phyloP scores from a whole-genome alignment of 2,888 invertebrate genomes.

The Chymomyza procnemis region DNA sequence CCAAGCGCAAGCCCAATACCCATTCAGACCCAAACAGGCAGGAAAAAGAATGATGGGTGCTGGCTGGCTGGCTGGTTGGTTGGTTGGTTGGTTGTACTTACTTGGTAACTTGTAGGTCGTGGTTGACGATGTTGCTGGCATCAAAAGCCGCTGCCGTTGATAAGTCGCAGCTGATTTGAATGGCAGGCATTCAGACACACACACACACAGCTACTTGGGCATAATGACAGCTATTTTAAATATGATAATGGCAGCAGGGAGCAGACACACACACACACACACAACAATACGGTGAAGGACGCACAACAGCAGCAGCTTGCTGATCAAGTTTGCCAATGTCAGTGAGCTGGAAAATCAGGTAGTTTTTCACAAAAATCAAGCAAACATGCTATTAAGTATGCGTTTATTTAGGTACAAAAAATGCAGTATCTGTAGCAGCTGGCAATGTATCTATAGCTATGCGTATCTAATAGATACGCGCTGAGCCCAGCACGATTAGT shows the following conservation, averaged over 20 bases:
- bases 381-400: conserved; percentile 13
- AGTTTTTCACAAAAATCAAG: conserved; percentile 57
- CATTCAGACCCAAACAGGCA: neutral
- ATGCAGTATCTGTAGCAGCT: neutral
- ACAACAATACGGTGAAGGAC: neutral
- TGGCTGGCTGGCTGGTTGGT: neutral
- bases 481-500: neutral
- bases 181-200: neutral
- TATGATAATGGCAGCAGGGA: conserved; percentile 39
- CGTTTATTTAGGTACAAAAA: neutral
- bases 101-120: neutral
- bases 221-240: conserved; percentile 50
- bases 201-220: neutral
- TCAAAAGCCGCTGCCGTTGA: neutral
- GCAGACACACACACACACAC: neutral
- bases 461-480: conserved; percentile 1
- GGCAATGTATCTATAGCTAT: neutral
- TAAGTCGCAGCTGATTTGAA: conserved; percentile 57
- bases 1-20: neutral
- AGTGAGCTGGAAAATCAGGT: conserved; percentile 62
- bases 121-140: neutral
- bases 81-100: neutral
- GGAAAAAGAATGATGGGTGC: neutral
- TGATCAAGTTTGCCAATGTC: conserved; percentile 2
- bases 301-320: neutral